Conservation (phyloP, 2,113 vertebrate genomes). For the Struthidea cinerea region DNA sequence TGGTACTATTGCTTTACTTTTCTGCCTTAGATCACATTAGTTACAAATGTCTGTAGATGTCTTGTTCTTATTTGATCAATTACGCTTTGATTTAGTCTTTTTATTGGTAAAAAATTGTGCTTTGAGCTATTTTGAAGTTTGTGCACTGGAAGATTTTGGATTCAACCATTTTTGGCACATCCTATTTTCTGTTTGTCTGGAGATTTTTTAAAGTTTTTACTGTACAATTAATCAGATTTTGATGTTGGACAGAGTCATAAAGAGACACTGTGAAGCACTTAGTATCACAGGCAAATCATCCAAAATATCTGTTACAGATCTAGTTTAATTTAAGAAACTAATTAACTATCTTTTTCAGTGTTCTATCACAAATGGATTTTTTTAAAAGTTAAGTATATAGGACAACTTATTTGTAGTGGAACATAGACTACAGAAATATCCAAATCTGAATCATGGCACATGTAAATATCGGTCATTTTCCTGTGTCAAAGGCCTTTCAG, state of each 20-base stretch:
- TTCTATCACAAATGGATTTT: neutral
- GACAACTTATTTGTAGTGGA: neutral
- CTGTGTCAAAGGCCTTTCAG: neutral
- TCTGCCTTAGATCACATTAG: neutral
- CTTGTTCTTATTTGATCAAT: neutral
- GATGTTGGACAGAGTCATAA: neutral
- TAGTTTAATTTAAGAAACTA: constrained; percentile 20
- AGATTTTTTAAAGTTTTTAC: neutral
- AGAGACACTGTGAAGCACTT: neutral
- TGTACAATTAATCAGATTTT: constrained; percentile 7
- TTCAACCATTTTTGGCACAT: neutral
- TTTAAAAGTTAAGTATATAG: neutral
- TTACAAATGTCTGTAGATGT: neutral
- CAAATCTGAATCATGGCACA: neutral
- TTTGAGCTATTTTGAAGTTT: constrained; percentile 2
- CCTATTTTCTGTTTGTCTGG: neutral
- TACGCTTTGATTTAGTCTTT: neutral
- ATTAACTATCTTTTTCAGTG: neutral
- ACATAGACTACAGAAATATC: neutral
- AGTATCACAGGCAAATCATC: neutral
- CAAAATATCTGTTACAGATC: neutral
- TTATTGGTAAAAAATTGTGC: neutral
- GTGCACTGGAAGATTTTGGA: neutral
- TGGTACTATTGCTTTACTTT: neutral
- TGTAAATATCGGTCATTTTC: neutral